Conservation (phyloP, 2,797 vertebrate genomes). For the Potorous gilbertii region DNA sequence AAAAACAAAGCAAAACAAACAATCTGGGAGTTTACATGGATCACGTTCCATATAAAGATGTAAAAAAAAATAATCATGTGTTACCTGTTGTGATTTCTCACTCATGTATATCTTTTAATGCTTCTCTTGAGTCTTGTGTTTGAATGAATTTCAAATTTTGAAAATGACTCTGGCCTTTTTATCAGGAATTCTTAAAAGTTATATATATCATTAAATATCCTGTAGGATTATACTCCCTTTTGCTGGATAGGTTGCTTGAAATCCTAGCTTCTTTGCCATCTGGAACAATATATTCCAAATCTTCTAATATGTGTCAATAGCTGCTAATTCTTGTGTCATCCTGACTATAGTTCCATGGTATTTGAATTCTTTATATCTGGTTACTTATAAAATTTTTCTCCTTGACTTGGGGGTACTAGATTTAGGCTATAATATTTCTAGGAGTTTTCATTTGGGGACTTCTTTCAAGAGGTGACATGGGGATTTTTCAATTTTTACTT, state of each 20-base stretch:
- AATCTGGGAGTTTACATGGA: too few relatives aligned
- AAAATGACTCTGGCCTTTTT: background rate
- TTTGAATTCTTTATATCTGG: background rate
- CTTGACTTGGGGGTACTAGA: background rate
- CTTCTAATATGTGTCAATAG: background rate
- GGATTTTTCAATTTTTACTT: background rate
- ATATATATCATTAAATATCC: background rate
- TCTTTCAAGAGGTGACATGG: background rate
- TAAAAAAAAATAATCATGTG: too few relatives aligned
- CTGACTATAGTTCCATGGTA: background rate
- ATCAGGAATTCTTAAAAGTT: background rate
- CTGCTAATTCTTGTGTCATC: background rate
- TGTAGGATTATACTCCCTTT: background rate
- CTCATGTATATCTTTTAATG: background rate
- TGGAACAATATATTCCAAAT: background rate
- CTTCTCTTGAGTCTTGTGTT: background rate
- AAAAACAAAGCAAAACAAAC: too few relatives aligned
- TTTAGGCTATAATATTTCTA: background rate
- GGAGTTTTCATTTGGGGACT: background rate
- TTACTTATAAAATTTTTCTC: background rate
- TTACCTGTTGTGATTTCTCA: background rate
- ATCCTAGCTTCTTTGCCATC: background rate
- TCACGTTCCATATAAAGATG: background rate
- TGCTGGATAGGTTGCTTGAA: background rate
- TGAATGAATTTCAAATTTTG: background rate